phyloP scores from a whole-genome alignment of 1,140 invertebrate genomes.

The Cylas formicarius region DNA sequence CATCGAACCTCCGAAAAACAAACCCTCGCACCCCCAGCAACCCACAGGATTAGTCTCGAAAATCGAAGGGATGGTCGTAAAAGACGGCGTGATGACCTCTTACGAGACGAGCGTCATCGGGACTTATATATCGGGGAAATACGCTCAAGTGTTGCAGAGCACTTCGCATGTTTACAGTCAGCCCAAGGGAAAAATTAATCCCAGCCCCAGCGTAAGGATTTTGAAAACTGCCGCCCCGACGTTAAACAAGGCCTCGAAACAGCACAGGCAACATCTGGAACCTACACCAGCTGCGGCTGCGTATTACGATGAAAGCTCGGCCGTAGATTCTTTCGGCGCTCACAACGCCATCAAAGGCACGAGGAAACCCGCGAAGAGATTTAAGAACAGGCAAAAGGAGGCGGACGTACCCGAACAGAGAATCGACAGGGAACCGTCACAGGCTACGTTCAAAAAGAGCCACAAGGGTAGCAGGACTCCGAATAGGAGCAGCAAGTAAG shows the following conservation, averaged over 20 bases:
- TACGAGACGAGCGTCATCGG: slow-evolving; percentile 83
- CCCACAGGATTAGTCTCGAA: slow-evolving; percentile 72
- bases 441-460: slow-evolving; percentile 32
- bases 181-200: slow-evolving; percentile 52
- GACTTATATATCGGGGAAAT: slow-evolving; percentile 80
- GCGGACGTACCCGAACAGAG: slow-evolving; percentile 35
- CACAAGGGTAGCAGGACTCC: slow-evolving; percentile 18
- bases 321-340: slow-evolving; percentile 45
- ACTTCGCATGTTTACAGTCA: slow-evolving; percentile 38
- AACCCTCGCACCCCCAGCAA: slow-evolving; percentile 51
- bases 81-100: slow-evolving; percentile 74
- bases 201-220: slow-evolving; percentile 58
- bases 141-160: slow-evolving; percentile 61
- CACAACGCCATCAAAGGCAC: slow-evolving; percentile 47
- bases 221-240: slow-evolving; percentile 64
- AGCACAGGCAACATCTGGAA: slow-evolving; percentile 50
- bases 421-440: slow-evolving; percentile 23
- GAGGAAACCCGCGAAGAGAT: slow-evolving; percentile 44
- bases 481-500: slow-evolving; percentile 31
- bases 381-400: slow-evolving; percentile 36
- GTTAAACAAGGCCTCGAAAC: too few relatives aligned
- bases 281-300: slow-evolving; percentile 51
- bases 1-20: slow-evolving; percentile 42
- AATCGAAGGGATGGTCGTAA: slow-evolving; percentile 62
- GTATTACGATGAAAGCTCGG: slow-evolving; percentile 48